Percentiles rank a stretch among this genome's conserved stretches.
phyloP scores from a whole-genome alignment of 2,888 invertebrate genomes.

The Polymixis flavicincta region DNA sequence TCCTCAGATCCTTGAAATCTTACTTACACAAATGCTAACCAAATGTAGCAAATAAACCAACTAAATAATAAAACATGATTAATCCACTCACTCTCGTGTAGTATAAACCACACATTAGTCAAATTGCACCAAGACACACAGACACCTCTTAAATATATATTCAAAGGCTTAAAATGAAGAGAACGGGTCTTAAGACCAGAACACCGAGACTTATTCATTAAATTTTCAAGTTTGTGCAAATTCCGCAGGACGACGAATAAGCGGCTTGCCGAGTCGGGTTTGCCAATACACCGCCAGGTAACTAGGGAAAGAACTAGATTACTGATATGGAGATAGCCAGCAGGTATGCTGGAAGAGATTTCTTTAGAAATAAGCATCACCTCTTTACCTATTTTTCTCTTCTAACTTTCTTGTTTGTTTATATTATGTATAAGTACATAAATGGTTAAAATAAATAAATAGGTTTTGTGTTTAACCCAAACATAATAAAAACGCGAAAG shows the following conservation, averaged over 20 bases:
- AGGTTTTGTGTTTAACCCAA: not conserved
- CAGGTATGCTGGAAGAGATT: too few species aligned
- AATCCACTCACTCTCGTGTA: slow-evolving; percentile 28
- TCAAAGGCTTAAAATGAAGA: slow-evolving; percentile 43
- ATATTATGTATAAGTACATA: too few species aligned
- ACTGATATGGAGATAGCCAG: not conserved
- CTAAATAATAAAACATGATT: slow-evolving; percentile 14
- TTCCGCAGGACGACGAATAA: slow-evolving; percentile 76
- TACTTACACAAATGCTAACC: not conserved
- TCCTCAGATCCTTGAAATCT: not conserved
- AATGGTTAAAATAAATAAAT: too few species aligned
- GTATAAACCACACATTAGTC: slow-evolving; percentile 48
- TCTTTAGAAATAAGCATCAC: too few species aligned
- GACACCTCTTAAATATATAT: slow-evolving; percentile 27
- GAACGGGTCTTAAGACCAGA: slow-evolving; percentile 52
- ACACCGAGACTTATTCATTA: slow-evolving; percentile 78
- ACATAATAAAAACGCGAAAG: not conserved
- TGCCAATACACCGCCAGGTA: slow-evolving; percentile 20
- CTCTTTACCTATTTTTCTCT: too few species aligned
- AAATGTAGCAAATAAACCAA: slow-evolving; percentile 17
- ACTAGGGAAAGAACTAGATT: not conserved
- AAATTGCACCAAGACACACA: slow-evolving; percentile 35
- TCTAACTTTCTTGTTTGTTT: too few species aligned
- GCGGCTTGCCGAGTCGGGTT: slow-evolving; percentile 74
- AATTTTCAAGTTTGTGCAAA: slow-evolving; percentile 83